Base-by-base conservation (phyloP, 2,888 invertebrate genomes). In the Xiphydria camelus region DNA sequence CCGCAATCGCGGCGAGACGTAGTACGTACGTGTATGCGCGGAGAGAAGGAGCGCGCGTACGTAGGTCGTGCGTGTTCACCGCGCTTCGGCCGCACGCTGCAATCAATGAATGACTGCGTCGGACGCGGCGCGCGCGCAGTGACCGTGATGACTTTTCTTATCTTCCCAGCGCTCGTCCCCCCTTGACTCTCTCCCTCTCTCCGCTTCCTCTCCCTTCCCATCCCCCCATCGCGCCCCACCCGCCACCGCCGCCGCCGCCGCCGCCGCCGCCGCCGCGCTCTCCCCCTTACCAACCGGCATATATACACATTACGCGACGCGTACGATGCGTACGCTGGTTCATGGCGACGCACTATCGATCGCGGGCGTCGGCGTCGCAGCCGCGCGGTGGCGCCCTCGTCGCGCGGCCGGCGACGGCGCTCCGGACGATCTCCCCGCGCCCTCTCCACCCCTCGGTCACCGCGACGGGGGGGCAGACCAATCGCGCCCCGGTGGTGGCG, bases 371-470 rank as follows among this genome's bases (percentile, higher is more conserved):
- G 39, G 29, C 41, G 41, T 26, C 51, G 57, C 50, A 51, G 61
- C 70, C 72, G 64, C 64, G 54, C 61, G 64, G 71, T 73, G 74
- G 74, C 74, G 74, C 73, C 66, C 64, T 55, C 67, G 64, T 37
- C 52, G 41, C 45, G 38, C 21, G 26, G 26, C 10, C 10, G 35
- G 49, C 48, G 51, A 45, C 50, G 45, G 35, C 42, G 41, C 48
- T 45, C 40, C 47, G 25, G 42, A 39, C 37, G 44, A 42, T 46
- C 47, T 44, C 21, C 14, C 17, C 18, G 7, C 18, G 17, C 38
- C 14, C 37, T 40, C 45, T 35, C 42, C 33, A 14, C 41, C 21
- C 41, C 18, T 18, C 6, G 31, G 29, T 37, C 41, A 41, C 43
- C 41, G 47, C 43, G 53, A 44, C 47, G 52, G 41, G 60, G 55